Evolutionary conservation across 2,113 vertebrate species (phyloP).

Genomic region (Cyphomyrus plagiostoma): DNA sequence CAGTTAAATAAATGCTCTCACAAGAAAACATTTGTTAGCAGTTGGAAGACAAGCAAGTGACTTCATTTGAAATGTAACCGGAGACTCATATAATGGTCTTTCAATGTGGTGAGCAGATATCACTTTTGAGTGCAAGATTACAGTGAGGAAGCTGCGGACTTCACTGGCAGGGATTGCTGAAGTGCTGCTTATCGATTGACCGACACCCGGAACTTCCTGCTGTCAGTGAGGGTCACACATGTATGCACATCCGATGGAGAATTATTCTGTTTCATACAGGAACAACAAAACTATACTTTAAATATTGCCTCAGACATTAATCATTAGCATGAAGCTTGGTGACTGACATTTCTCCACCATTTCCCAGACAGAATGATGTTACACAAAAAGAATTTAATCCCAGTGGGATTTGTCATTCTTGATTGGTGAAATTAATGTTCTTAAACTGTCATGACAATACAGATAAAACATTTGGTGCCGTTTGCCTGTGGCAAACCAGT

Average conservation of each 20-base stretch:
- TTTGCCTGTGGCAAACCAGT: not conserved
- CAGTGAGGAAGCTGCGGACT: slow-evolving; percentile 25
- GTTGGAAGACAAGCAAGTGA: slow-evolving; percentile 37
- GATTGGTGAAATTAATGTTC: not conserved
- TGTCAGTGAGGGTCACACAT: not conserved
- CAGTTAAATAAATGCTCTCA: slow-evolving; percentile 36
- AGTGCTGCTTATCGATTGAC: not conserved
- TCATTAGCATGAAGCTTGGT: not conserved
- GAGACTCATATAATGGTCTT: slow-evolving; percentile 33
- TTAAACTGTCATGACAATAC: not conserved
- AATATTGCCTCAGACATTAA: not conserved
- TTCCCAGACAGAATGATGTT: not conserved
- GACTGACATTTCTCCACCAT: not conserved
- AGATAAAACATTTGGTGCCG: not conserved
- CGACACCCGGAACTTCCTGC: not conserved
- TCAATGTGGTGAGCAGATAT: slow-evolving; percentile 25
- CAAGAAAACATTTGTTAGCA: slow-evolving; percentile 49
- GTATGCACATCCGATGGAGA: not conserved
- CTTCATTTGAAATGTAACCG: slow-evolving; percentile 40
- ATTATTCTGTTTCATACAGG: not conserved
- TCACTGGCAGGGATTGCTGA: not conserved
- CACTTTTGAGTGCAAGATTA: slow-evolving; percentile 38
- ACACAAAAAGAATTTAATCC: not conserved
- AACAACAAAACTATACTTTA: not conserved
- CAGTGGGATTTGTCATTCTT: not conserved